Percentiles rank a stretch among this genome's conserved stretches.
These are phyloP conservation scores for Dryas iulia DNA, from an alignment of 1,140 invertebrate species.

Conservation along the genomic window DNA sequence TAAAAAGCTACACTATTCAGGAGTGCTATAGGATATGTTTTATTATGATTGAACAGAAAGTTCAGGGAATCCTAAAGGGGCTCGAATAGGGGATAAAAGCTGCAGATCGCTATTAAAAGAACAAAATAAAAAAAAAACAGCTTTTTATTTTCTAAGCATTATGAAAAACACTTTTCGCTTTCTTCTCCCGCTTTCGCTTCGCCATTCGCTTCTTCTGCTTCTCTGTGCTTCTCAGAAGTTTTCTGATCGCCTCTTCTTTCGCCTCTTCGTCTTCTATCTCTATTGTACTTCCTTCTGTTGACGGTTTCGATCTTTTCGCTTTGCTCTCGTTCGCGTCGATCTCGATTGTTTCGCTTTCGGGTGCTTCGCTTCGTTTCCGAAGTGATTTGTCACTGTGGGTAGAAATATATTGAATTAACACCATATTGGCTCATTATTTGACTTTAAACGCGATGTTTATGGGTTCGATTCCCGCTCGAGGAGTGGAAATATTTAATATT, in stretches of 20 bases:
- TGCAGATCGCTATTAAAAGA: no score
- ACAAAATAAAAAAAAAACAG: no score
- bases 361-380: constrained; percentile 30
- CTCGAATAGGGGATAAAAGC: no score
- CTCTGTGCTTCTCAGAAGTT: constrained; percentile 69
- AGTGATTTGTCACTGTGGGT: constrained; percentile 50
- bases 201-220: constrained; percentile 64
- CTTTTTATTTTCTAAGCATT: constrained; percentile 49
- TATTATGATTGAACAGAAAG: no score
- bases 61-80: no score
- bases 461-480: no score
- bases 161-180: constrained; percentile 70
- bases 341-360: not conserved
- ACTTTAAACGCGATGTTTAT: no score
- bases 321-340: constrained; percentile 10
- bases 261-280: constrained; percentile 40
- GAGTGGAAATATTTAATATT: no score
- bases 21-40: no score
- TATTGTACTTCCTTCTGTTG: constrained; percentile 47
- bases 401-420: not conserved
- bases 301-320: constrained; percentile 47
- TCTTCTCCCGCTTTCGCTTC: constrained; percentile 69
- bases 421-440: no score
- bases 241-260: constrained; percentile 58
- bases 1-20: no score